Evolutionary conservation across 1,140 invertebrate genomes (phyloP), one percentile per base, ranked within the genome.

Genomic region (Dendroctonus ponderosae): DNA sequence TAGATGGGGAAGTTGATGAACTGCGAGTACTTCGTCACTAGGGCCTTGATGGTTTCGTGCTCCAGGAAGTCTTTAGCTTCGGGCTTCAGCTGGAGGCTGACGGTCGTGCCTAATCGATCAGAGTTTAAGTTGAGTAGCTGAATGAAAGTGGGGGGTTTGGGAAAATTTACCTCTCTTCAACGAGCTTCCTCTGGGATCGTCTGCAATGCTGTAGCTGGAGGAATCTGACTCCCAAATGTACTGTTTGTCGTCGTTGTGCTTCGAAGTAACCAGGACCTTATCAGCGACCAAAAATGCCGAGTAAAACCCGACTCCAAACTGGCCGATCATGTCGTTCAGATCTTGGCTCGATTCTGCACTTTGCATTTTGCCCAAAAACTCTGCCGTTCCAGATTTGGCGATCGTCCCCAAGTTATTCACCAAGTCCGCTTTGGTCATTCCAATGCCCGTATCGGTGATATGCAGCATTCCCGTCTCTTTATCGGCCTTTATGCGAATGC

Each of bases 1-100:
- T 94, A 94, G 75, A 99, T 99, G 14, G 94, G 92, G 85, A 99
- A 99, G 80, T 99, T 99, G 74, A 99, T 99, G 80, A 99, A 99
- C 82, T 99, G 97, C 0, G 94, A 98, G 80, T 99, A 99, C 80
- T 99, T 99, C 78, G 92, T 93, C 38, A 99, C 90, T 5, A 99
- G 82, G 68, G 90, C 88, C 70, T 89, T 90, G 12, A 99, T 85
- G 4, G 94, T 97, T 71, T 95, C 90, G 59, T 92, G 85, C 80
- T 99, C 95, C 66, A 99, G 79, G 82, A 93, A 99, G 80, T 99
- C 97, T 70, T 89, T 83, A 7, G 97, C 96, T 82, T 99, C 97
- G 71, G 98, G 94, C 80, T 99, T 99, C 76, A 99, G 79, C 73
- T 97, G 87, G 60, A 99, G 80, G 73, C 89, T 92, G 70, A 70